Conservation (phyloP, 2,113 vertebrate species). For the Alethe diademata region DNA sequence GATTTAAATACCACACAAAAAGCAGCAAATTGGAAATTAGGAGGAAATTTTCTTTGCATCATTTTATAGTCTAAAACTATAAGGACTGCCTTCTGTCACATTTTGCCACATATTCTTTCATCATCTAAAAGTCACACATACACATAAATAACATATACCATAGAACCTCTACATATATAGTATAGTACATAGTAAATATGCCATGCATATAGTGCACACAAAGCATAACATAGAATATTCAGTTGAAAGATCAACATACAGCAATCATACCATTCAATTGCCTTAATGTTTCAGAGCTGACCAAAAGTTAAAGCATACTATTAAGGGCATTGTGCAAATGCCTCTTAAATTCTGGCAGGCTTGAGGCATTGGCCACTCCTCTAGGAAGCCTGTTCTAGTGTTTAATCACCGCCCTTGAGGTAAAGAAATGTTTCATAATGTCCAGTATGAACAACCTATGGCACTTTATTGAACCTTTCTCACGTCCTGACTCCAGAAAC, state of each 20-base stretch:
- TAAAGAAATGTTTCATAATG: background rate
- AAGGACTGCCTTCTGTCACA: background rate
- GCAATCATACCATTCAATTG: rapidly evolving
- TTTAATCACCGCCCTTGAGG: rapidly evolving
- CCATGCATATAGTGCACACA: background rate
- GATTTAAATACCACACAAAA: background rate
- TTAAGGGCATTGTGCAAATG: background rate
- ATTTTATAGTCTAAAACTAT: background rate
- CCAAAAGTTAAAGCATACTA: background rate
- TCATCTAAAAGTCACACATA: background rate
- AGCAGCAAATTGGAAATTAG: background rate
- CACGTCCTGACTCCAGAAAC: background rate
- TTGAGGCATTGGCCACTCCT: rapidly evolving
- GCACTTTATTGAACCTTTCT: background rate
- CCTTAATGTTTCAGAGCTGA: background rate
- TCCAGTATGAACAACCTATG: rapidly evolving
- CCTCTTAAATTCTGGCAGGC: background rate
- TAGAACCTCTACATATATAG: background rate
- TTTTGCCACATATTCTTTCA: background rate
- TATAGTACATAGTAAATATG: background rate
- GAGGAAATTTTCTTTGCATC: background rate
- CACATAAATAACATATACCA: background rate
- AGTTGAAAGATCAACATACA: background rate
- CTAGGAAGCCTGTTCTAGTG: background rate
- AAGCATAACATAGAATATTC: background rate